Evolutionary conservation across 2,888 invertebrate genomes (phyloP).

Genomic region (Anaspis maculata): DNA sequence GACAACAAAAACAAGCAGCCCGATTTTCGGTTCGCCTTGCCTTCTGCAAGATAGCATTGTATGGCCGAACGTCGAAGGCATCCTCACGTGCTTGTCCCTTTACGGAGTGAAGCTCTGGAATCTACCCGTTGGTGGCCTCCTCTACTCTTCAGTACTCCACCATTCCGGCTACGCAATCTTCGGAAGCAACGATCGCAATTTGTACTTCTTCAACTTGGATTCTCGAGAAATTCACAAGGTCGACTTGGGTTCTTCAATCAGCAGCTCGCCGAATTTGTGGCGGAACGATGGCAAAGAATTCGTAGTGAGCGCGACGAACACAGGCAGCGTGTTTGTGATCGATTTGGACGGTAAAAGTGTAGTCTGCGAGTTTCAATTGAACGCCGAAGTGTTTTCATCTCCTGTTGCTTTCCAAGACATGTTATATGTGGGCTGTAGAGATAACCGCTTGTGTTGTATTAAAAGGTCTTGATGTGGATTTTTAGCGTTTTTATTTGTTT

Average conservation of each 20-base stretch:
- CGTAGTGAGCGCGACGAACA: background rate
- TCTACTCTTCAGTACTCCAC: background rate
- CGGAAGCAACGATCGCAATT: background rate
- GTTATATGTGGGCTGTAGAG: background rate
- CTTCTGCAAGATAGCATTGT: background rate
- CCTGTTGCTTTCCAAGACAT: background rate
- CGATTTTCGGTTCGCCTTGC: background rate
- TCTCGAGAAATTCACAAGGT: no score
- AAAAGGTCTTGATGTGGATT: background rate
- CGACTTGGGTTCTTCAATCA: no score
- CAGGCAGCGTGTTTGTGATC: background rate
- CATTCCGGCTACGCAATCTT: background rate
- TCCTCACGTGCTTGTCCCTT: background rate
- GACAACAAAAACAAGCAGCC: background rate
- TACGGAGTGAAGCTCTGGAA: no score
- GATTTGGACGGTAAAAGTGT: background rate
- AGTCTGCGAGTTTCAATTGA: background rate
- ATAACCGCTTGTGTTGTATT: background rate
- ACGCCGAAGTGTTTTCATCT: background rate
- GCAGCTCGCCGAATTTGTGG: no score
- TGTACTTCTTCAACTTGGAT: no score
- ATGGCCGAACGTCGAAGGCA: background rate
- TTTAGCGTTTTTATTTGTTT: background rate
- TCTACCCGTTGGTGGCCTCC: background rate
- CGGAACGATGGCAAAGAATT: background rate